Conservation (phyloP, 2,797 vertebrate species). For the Yasuhikotakia modesta region DNA sequence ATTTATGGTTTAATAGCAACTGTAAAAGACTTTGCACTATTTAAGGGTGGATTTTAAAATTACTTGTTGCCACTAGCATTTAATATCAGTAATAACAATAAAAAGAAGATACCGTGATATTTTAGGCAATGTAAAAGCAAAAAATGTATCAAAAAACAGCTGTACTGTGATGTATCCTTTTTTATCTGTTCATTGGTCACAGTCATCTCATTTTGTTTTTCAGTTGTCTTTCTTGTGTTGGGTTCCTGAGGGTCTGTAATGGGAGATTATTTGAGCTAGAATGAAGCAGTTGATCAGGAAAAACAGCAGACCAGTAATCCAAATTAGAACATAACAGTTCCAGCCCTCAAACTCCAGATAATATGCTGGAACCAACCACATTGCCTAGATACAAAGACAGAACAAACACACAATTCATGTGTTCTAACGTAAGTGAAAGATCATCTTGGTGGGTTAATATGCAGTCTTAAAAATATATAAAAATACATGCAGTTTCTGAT, state of each 20-base stretch:
- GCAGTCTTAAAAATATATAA: too few relatives aligned
- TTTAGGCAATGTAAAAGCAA: conserved; percentile 70
- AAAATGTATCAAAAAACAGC: not conserved
- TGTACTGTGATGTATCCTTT: too few relatives aligned
- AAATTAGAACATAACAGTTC: conserved; percentile 86
- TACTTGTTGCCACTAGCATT: conserved; percentile 58
- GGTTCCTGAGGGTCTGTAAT: conserved; percentile 74
- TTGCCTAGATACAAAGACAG: conserved; percentile 67
- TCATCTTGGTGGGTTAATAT: too few relatives aligned
- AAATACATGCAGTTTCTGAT: too few relatives aligned
- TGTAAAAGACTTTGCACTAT: conserved; percentile 72
- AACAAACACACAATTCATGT: not conserved
- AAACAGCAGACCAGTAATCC: conserved; percentile 88
- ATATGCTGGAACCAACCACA: conserved; percentile 89
- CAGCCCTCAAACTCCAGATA: conserved; percentile 89
- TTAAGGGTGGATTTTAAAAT: conserved; percentile 66
- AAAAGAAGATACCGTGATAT: conserved; percentile 55
- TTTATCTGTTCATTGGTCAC: too few relatives aligned
- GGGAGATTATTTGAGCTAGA: conserved; percentile 83
- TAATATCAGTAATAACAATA: conserved; percentile 65
- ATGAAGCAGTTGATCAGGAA: conserved; percentile 85
- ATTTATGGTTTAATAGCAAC: conserved; percentile 78
- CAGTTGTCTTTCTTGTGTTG: conserved; percentile 44
- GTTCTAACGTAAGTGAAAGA: too few relatives aligned
- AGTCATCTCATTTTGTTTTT: not conserved